These are phyloP conservation scores for Gerris lacustris DNA, from an alignment of 2,888 invertebrate genomes.

Conservation along the genomic window DNA sequence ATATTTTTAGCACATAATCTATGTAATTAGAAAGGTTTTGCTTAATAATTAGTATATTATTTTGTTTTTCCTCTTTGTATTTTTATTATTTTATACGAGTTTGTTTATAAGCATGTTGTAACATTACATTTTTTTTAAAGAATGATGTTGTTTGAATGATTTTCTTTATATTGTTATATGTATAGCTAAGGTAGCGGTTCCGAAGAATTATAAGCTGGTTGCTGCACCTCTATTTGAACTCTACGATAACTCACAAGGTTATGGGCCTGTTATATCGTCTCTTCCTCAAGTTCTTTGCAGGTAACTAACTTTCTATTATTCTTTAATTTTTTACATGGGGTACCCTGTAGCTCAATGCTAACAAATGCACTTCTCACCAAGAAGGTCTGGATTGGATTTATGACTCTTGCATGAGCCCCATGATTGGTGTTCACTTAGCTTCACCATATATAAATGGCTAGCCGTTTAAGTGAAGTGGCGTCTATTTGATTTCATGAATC, in stretches of 20 bases:
- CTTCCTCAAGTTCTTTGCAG: constrained; percentile 92
- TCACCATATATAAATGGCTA: too few species aligned
- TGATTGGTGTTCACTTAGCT: too few species aligned
- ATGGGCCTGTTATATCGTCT: constrained; percentile 97
- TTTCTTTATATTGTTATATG: not conserved
- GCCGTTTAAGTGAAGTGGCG: too few species aligned
- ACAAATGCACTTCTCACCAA: too few species aligned
- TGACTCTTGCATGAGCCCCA: too few species aligned
- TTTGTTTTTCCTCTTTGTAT: not conserved
- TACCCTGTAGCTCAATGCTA: too few species aligned
- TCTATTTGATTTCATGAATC: too few species aligned
- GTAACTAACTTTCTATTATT: constrained; percentile 36
- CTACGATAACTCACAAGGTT: constrained; percentile 97
- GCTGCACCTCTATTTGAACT: constrained; percentile 97
- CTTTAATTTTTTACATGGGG: not conserved
- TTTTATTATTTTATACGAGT: not conserved
- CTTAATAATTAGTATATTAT: not conserved
- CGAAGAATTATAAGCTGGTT: constrained; percentile 98
- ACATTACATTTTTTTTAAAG: not conserved
- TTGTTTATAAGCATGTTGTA: not conserved
- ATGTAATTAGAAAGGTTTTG: too few species aligned
- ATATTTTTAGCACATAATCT: too few species aligned
- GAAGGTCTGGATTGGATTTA: too few species aligned
- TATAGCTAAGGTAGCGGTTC: constrained; percentile 88
- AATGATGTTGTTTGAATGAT: not conserved